Percentiles rank a stretch among this genome's conserved stretches.
Evolutionary conservation across 1,140 invertebrate species (phyloP).

Genomic region (Drosophila tropicalis): DNA sequence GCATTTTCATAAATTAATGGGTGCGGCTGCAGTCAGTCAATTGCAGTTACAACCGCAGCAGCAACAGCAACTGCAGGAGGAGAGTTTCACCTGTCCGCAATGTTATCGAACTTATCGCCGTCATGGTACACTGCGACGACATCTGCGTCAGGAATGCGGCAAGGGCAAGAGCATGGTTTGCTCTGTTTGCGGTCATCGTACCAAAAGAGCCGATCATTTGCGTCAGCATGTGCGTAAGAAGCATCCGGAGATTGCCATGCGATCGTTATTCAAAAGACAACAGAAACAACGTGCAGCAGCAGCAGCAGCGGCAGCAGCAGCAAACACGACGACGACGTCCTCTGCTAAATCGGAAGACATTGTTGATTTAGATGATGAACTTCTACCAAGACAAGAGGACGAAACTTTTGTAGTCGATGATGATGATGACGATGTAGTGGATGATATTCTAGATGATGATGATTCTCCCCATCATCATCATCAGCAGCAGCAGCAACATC

Average conservation of each 20-base stretch:
- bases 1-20: constrained; percentile 52
- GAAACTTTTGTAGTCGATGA: constrained; percentile 60
- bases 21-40: constrained; percentile 17
- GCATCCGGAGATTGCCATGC: constrained; percentile 83
- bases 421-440: constrained; percentile 53
- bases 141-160: constrained; percentile 85
- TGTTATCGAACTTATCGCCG: constrained; percentile 85
- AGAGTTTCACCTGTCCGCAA: constrained; percentile 84
- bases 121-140: constrained; percentile 85
- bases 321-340: background rate
- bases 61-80: constrained; percentile 46
- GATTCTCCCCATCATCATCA: constrained; percentile 15
- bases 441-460: constrained; percentile 37
- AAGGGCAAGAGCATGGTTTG: constrained; percentile 84
- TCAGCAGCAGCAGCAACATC: constrained; percentile 59
- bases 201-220: constrained; percentile 84
- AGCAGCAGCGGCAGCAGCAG: constrained; percentile 24
- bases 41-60: background rate
- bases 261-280: constrained; percentile 73
- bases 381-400: constrained; percentile 29
- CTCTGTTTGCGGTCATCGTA: constrained; percentile 83
- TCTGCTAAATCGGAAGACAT: constrained; percentile 39
- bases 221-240: constrained; percentile 83
- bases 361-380: constrained; percentile 64
- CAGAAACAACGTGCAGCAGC: constrained; percentile 41